phyloP scores from a whole-genome alignment of 1,140 invertebrate genomes.

The Pararge aegeria region DNA sequence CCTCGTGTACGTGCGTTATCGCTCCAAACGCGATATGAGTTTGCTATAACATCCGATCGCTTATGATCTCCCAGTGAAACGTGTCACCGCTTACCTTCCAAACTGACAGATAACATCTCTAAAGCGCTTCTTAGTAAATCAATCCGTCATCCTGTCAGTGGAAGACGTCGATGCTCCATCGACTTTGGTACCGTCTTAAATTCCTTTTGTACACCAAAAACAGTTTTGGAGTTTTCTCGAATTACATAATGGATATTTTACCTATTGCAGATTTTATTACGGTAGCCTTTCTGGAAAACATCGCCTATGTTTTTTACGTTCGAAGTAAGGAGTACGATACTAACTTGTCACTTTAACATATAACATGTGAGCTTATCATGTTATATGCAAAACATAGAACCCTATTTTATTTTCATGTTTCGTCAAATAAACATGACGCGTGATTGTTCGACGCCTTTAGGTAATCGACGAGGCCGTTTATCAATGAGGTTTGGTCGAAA shows the following conservation, averaged over 20 bases:
- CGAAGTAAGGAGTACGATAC: conserved; percentile 1
- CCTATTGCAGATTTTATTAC: conserved; percentile 13
- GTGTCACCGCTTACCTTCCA: conserved; percentile 26
- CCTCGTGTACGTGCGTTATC: neutral
- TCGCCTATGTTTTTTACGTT: neutral
- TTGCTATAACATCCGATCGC: conserved; percentile 2
- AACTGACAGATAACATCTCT: conserved; percentile 22
- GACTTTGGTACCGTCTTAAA: conserved; percentile 13
- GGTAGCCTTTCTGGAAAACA: neutral
- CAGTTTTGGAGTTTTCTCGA: conserved; percentile 11
- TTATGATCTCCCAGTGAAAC: conserved; percentile 17
- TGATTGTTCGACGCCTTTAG: conserved; percentile 4
- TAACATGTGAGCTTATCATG: conserved; percentile 11
- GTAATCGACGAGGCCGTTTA: conserved; percentile 30
- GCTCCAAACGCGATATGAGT: neutral
- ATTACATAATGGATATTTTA: conserved; percentile 34
- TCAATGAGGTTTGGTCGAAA: conserved; percentile 27
- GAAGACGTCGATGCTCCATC: conserved; percentile 27
- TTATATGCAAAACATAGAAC: conserved; percentile 16
- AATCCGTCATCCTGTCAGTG: conserved; percentile 43
- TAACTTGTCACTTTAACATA: conserved; percentile 7
- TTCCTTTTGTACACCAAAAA: conserved; percentile 13
- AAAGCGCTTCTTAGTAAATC: conserved; percentile 28
- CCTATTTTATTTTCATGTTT: conserved; percentile 11
- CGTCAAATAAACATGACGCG: conserved; percentile 15